These are phyloP conservation scores for Candidula unifasciata DNA, from an alignment of 2,888 invertebrate species.

Conservation along the genomic window DNA sequence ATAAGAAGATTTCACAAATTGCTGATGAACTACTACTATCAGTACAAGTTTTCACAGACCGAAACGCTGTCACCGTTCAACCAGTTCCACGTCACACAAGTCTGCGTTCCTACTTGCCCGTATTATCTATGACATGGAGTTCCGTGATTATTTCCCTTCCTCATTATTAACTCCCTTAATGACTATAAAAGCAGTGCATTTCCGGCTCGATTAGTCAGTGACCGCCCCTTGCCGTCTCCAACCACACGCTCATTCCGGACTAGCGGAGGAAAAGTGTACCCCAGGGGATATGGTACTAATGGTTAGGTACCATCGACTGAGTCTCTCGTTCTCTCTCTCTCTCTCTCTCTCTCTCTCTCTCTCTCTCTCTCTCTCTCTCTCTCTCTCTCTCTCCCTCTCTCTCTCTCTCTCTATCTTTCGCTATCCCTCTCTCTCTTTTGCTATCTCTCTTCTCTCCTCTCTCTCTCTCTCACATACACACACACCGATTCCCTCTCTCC, in stretches of 20 bases:
- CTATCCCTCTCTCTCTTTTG: neutral
- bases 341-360: neutral
- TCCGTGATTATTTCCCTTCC: neutral
- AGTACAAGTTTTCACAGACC: neutral
- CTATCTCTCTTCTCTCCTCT: neutral
- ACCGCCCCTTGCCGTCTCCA: slow-evolving; percentile 7
- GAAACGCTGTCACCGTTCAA: neutral
- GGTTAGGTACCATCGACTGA: neutral
- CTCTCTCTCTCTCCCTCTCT: neutral
- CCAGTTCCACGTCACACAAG: neutral
- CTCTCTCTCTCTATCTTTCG: neutral
- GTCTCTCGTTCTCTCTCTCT: neutral
- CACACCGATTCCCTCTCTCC: neutral
- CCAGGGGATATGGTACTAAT: neutral
- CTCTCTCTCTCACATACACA: no score
- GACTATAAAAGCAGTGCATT: slow-evolving; percentile 29
- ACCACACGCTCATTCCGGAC: slow-evolving; percentile 42
- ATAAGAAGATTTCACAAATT: no score
- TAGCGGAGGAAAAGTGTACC: neutral
- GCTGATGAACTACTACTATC: no score
- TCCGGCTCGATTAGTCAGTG: slow-evolving; percentile 40
- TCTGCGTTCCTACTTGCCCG: neutral
- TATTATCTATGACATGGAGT: neutral
- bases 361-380: neutral
- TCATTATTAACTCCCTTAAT: slow-evolving; percentile 30